Evolutionary conservation across 1,140 invertebrate genomes (phyloP).

Genomic region (Drosophila micromelanica): DNA sequence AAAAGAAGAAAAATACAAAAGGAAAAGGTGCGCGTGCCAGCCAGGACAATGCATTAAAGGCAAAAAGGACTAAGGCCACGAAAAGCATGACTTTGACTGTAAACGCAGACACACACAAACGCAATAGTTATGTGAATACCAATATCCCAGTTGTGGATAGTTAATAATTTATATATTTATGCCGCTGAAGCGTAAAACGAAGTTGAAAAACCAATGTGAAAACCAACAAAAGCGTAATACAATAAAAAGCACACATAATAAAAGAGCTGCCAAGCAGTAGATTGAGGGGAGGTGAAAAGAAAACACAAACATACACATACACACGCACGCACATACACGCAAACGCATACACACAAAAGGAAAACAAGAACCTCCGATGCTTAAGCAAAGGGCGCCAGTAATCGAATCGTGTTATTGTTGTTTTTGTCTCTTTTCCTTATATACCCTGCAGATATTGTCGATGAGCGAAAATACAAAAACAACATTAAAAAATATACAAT

Average conservation of each 20-base stretch:
- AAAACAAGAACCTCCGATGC: constrained; percentile 13
- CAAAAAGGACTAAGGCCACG: constrained; percentile 64
- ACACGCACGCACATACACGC: constrained; percentile 2
- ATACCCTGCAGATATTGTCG: neutral
- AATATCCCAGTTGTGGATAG: constrained; percentile 57
- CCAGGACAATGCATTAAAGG: constrained; percentile 43
- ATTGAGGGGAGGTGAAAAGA: constrained; percentile 1
- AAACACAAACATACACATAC: constrained; percentile 5
- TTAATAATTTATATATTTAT: constrained; percentile 83
- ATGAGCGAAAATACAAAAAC: too few species aligned
- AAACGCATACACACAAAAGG: constrained; percentile 1
- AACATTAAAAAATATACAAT: too few species aligned
- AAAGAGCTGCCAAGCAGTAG: constrained; percentile 54
- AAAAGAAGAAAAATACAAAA: neutral
- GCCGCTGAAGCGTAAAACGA: constrained; percentile 80
- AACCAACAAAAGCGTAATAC: constrained; percentile 77
- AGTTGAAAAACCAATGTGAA: constrained; percentile 81
- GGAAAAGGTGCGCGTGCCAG: constrained; percentile 40
- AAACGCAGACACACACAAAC: constrained; percentile 13
- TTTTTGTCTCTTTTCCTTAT: neutral
- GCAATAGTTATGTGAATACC: constrained; percentile 21
- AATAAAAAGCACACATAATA: constrained; percentile 82
- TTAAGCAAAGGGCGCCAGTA: constrained; percentile 63
- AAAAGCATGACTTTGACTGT: constrained; percentile 13
- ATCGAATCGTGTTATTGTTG: constrained; percentile 60